Evolutionary conservation across 2,888 invertebrate species (phyloP), one percentile per base, ranked within the genome.

Genomic region (Agrotis segetum): DNA sequence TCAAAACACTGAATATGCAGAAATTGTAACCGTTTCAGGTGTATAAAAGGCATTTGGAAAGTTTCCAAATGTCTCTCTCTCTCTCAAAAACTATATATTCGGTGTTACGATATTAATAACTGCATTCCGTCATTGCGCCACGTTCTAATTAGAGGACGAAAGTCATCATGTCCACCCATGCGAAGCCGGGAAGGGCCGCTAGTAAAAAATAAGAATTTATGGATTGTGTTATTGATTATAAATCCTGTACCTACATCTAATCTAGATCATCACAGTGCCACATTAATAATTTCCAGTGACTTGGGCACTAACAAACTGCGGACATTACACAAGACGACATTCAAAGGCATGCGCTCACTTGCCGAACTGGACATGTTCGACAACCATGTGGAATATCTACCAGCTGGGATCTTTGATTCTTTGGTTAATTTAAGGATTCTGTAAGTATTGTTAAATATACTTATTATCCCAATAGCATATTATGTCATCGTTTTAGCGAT

Each of bases 361-460:
- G 96, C 95, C 62, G 97, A 97, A 86, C 89, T 97, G 64, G 97
- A 98, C 89, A 96, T 98, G 87, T 98, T 98, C 81, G 97, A 97
- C 87, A 98, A 98, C 90, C 96, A 96, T 69, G 96, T 98, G 29
- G 97, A 97, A 83, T 97, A 96, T 87, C 90, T 98, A 40, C 97
- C 98, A 0, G 94, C 96, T 3, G 96, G 96, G 2, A 95, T 97
- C 74, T 98, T 98, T 86, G 96, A 97, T 82, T 96, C 97, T 14
- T 92, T 97, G 63, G 95, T 96, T 82, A 97, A 96, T 85, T 91
- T 98, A 52, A 96, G 96, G 81, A 97, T 97, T 89, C 89, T 98
- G 97, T 97, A 93, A 97, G 97, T 96, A 85, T 44, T 44, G 29
- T 24, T 24, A 24, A 24, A 11, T 17, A 14, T 14, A n/a, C 11